Conservation (phyloP, 2,797 vertebrate genomes). For the Echeneis naucrates region DNA sequence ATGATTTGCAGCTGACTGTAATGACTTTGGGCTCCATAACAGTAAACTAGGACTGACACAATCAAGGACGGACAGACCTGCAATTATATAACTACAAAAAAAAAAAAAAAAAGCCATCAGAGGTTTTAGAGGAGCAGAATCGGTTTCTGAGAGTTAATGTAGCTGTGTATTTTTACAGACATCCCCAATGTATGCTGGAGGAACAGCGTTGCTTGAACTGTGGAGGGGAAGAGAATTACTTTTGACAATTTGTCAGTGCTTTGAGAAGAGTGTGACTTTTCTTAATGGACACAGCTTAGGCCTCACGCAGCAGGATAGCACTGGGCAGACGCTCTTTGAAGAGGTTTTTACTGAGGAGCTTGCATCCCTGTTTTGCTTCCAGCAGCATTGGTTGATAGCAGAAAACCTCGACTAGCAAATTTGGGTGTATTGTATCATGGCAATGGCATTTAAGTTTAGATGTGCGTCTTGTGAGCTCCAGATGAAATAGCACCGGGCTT, state of each 20-base stretch:
- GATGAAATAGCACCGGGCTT: too few species aligned
- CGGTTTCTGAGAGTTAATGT: conserved; percentile 1
- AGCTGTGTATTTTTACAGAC: neutral
- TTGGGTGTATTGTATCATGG: neutral
- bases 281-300: conserved; percentile 42
- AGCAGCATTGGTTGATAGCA: conserved; percentile 19
- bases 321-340: conserved; percentile 43
- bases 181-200: neutral
- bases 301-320: conserved; percentile 36
- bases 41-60: conserved; percentile 38
- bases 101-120: too few species aligned
- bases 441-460: too few species aligned
- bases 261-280: conserved; percentile 41
- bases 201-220: conserved; percentile 5
- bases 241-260: conserved; percentile 34
- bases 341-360: conserved; percentile 34
- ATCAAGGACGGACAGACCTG: conserved; percentile 43
- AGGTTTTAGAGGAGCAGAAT: conserved; percentile 6
- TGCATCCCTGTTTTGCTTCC: conserved; percentile 46
- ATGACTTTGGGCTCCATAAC: conserved; percentile 49
- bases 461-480: too few species aligned
- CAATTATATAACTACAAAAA: too few species aligned
- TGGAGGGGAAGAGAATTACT: conserved; percentile 18
- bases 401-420: conserved; percentile 12
- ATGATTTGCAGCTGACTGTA: conserved; percentile 56